phyloP scores from a whole-genome alignment of 2,113 vertebrate species.

The Dascyllus trimaculatus region DNA sequence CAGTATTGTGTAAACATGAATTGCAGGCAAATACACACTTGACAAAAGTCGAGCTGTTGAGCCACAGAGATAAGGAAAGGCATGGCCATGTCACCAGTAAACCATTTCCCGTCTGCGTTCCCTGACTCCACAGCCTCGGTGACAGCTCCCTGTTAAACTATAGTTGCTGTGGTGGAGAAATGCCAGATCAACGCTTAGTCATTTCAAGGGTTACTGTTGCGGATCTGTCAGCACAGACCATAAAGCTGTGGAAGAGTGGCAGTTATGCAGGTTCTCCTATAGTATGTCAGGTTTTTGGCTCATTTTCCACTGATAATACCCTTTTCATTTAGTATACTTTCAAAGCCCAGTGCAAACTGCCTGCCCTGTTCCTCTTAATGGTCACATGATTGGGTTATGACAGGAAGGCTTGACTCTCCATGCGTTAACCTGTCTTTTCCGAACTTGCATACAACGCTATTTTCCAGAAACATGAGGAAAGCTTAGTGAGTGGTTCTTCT shows the following conservation, averaged over 20 bases:
- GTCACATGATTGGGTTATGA: conserved; percentile 69
- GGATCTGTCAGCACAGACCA: neutral
- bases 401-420: conserved; percentile 41
- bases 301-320: neutral
- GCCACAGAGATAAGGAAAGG: conserved; percentile 49
- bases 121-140: conserved; percentile 33
- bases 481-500: neutral
- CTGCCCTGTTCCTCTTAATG: conserved; percentile 62
- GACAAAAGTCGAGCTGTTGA: conserved; percentile 10
- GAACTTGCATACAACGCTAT: conserved; percentile 16
- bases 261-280: neutral
- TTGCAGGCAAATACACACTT: conserved; percentile 24
- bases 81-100: conserved; percentile 25
- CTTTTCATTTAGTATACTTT: conserved; percentile 9
- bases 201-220: neutral
- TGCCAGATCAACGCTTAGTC: conserved; percentile 40
- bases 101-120: conserved; percentile 56
- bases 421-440: conserved; percentile 23
- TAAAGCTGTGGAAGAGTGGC: neutral
- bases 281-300: conserved; percentile 4
- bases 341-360: neutral
- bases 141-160: conserved; percentile 10
- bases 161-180: conserved; percentile 26
- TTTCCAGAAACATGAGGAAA: conserved; percentile 30
- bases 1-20: conserved; percentile 43